These are phyloP conservation scores for Ophion obscuratus DNA, from an alignment of 2,888 invertebrate species.

Conservation along the genomic window DNA sequence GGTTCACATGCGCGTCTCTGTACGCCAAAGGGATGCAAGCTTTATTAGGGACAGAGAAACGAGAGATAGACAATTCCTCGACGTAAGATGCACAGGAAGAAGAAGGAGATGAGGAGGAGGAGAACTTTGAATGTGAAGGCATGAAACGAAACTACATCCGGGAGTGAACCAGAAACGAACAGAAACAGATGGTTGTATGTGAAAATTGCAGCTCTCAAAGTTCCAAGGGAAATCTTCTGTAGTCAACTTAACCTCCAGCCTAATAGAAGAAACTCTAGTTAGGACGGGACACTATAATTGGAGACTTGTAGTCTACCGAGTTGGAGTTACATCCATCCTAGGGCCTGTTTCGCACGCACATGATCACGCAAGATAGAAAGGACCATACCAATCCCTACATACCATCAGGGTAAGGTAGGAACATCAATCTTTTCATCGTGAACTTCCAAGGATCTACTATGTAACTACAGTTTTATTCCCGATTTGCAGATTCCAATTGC, in stretches of 20 bases:
- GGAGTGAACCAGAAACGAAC: slow-evolving; percentile 54
- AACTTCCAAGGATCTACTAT: no score
- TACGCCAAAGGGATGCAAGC: slow-evolving; percentile 51
- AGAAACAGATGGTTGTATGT: slow-evolving; percentile 43
- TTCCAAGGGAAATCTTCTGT: slow-evolving; percentile 70
- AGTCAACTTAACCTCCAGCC: slow-evolving; percentile 34
- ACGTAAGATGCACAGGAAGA: slow-evolving; percentile 26
- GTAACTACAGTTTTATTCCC: no score
- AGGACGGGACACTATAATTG: not conserved
- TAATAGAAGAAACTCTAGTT: not conserved
- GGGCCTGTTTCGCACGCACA: not conserved
- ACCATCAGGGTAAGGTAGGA: not conserved
- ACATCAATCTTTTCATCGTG: not conserved
- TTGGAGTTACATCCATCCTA: no score
- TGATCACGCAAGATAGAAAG: not conserved
- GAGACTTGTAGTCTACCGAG: not conserved
- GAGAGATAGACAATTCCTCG: slow-evolving; percentile 44
- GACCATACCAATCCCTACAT: not conserved
- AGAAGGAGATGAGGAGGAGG: slow-evolving; percentile 47
- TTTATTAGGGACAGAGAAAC: slow-evolving; percentile 59
- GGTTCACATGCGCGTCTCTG: slow-evolving; percentile 19
- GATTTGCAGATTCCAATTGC: no score
- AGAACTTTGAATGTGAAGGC: slow-evolving; percentile 33
- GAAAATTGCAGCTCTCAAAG: slow-evolving; percentile 60
- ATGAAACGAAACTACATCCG: slow-evolving; percentile 43